Evolutionary conservation across 2,797 vertebrate genomes (phyloP).

Genomic region (Rhynchotus rufescens): DNA sequence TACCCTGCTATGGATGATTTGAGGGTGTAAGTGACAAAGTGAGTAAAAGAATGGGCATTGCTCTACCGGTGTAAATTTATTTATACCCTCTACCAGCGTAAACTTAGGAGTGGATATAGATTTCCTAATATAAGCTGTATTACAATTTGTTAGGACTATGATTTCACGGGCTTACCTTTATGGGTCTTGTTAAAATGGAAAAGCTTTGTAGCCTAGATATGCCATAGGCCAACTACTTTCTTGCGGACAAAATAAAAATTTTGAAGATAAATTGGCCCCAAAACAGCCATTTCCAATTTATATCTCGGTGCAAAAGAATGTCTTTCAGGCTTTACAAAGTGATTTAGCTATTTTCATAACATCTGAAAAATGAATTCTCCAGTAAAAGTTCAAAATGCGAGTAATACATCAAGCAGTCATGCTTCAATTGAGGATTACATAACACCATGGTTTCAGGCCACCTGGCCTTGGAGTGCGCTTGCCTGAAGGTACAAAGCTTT

Average conservation of each 20-base stretch:
- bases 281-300: slow-evolving; percentile 45
- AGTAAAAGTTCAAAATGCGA: slow-evolving; percentile 27
- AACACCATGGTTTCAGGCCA: not conserved
- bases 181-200: not conserved
- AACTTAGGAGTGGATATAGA: not conserved
- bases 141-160: not conserved
- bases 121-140: slow-evolving; percentile 12
- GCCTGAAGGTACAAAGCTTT: not conserved
- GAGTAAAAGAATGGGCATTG: not conserved
- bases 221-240: not conserved
- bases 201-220: slow-evolving; percentile 26
- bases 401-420: not conserved
- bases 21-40: not conserved
- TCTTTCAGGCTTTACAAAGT: slow-evolving; percentile 31
- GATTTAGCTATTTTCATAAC: slow-evolving; percentile 33
- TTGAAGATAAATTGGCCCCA: slow-evolving; percentile 3
- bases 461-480: not conserved
- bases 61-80: not conserved
- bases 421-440: not conserved
- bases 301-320: not conserved
- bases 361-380: slow-evolving; percentile 1
- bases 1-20: not conserved
- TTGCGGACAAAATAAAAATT: slow-evolving; percentile 16
- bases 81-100: slow-evolving; percentile 10
- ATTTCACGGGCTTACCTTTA: slow-evolving; percentile 30